Percentiles rank a stretch among this genome's conserved stretches.
Conservation (phyloP, 2,888 invertebrate genomes). For the Flabesymbios commensalis region DNA sequence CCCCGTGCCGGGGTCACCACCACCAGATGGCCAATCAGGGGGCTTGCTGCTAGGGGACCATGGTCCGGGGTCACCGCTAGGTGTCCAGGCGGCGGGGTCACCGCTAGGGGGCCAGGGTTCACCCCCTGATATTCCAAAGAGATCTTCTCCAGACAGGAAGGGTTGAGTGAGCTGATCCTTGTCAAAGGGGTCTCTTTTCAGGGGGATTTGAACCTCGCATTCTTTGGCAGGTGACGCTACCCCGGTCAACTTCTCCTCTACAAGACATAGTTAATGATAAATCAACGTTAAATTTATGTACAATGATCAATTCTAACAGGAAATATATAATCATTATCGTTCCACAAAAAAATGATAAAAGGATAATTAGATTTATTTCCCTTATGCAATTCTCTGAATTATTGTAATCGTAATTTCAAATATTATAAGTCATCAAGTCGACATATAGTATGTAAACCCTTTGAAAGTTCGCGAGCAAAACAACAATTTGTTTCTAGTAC, state of each 20-base stretch:
- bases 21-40: background rate
- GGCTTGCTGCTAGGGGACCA: background rate
- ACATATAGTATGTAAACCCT: no score
- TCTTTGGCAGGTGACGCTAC: background rate
- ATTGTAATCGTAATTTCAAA: no score
- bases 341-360: no score
- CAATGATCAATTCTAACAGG: no score
- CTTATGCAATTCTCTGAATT: no score
- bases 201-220: slow-evolving; percentile 22
- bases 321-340: no score
- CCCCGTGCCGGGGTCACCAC: slow-evolving; percentile 3
- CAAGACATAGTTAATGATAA: background rate
- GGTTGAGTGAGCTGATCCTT: slow-evolving; percentile 2
- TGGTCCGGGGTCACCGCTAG: background rate
- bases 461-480: no score
- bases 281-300: no score
- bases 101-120: background rate
- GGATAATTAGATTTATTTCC: no score
- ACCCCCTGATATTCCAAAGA: slow-evolving; percentile 32
- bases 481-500: no score
- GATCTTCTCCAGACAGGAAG: slow-evolving; percentile 32
- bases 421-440: no score
- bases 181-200: slow-evolving; percentile 24
- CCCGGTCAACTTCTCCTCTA: slow-evolving; percentile 23
- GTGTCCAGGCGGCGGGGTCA: background rate